These are phyloP conservation scores for Branchipolynoe longqiensis DNA, from an alignment of 2,888 invertebrate species.

Conservation along the genomic window DNA sequence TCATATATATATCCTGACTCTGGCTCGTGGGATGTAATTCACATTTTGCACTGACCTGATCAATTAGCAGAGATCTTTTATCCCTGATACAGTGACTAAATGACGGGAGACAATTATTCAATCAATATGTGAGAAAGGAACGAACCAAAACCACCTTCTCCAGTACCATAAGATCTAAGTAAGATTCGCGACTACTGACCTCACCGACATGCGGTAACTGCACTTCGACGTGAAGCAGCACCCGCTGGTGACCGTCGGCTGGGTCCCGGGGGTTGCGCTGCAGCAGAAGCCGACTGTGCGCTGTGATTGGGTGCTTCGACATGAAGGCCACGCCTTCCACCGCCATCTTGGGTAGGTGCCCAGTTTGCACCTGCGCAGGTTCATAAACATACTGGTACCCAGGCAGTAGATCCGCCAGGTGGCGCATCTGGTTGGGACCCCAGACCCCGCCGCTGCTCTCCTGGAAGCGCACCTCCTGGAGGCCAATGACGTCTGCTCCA, in stretches of 20 bases:
- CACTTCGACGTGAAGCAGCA: conserved; percentile 72
- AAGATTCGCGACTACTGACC: conserved; percentile 68
- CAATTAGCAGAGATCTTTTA: no score
- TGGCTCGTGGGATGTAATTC: no score
- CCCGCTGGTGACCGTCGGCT: conserved; percentile 73
- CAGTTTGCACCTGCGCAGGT: conserved; percentile 73
- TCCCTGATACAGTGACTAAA: no score
- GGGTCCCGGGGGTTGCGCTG: conserved; percentile 72
- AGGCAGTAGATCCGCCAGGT: conserved; percentile 69
- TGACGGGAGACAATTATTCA: no score
- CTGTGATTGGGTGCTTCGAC: conserved; percentile 73
- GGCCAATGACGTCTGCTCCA: conserved; percentile 70
- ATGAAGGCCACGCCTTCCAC: conserved; percentile 76
- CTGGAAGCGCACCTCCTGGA: conserved; percentile 75
- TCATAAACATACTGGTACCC: conserved; percentile 75
- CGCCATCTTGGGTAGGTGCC: conserved; percentile 67
- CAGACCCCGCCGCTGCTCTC: conserved; percentile 69
- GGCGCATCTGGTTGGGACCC: conserved; percentile 73
- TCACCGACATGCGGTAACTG: conserved; percentile 68
- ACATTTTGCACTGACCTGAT: no score
- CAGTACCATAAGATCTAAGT: no score
- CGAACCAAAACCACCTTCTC: no score
- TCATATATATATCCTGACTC: no score
- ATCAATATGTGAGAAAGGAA: no score
- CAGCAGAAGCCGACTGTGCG: conserved; percentile 68